Conservation (phyloP, 2,113 vertebrate species). For the Rhea pennata region DNA sequence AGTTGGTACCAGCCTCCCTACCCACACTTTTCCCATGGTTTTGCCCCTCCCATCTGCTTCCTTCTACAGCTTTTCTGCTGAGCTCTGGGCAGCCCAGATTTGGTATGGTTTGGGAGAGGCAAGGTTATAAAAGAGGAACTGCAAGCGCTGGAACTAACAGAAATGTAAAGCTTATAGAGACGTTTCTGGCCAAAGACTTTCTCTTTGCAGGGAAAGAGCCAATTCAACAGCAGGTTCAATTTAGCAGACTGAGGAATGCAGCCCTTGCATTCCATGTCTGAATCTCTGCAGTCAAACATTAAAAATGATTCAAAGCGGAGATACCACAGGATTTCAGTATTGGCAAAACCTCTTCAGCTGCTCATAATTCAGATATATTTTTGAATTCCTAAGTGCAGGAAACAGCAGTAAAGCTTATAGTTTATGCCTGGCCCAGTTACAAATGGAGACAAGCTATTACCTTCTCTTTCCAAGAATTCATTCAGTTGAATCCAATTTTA, state of each 20-base stretch:
- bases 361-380: slow-evolving; percentile 13
- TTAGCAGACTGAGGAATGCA: not conserved
- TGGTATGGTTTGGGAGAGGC: no score
- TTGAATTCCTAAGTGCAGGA: slow-evolving; percentile 13
- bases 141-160: not conserved
- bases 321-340: not conserved
- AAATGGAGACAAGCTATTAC: slow-evolving; percentile 36
- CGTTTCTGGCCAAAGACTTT: not conserved
- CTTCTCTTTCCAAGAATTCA: slow-evolving; percentile 60
- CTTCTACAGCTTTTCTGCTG: rapidly evolving
- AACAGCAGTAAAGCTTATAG: slow-evolving; percentile 32
- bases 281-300: slow-evolving; percentile 14
- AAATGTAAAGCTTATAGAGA: not conserved
- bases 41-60: not conserved
- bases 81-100: not conserved
- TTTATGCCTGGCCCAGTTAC: slow-evolving; percentile 56
- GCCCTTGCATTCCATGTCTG: not conserved
- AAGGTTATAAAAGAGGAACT: not conserved
- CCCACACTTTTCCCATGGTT: not conserved
- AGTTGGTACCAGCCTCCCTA: not conserved
- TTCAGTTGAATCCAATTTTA: slow-evolving; percentile 40
- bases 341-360: slow-evolving; percentile 41
- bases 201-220: not conserved
- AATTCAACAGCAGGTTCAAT: not conserved
- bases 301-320: slow-evolving; percentile 45